phyloP scores from a whole-genome alignment of 2,888 invertebrate species.

The Lithophane ornitopus region DNA sequence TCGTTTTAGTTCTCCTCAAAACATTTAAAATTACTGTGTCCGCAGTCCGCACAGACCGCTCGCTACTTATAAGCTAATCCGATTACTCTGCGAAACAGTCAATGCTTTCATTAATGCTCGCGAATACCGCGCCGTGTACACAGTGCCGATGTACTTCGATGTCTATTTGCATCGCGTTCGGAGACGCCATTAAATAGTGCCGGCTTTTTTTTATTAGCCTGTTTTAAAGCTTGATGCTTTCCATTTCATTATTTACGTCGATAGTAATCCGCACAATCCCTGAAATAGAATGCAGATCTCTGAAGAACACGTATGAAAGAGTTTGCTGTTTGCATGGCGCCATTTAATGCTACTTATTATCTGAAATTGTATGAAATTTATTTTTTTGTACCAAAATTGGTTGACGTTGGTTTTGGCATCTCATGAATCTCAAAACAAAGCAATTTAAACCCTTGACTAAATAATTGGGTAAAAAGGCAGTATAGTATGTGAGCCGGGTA shows the following conservation, averaged over 20 bases:
- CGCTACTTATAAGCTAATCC: constrained; percentile 22
- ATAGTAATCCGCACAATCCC: constrained; percentile 33
- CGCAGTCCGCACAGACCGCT: neutral
- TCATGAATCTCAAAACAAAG: constrained; percentile 6
- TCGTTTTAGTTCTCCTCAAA: too few species aligned
- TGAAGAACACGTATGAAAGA: constrained; percentile 8
- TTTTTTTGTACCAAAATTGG: neutral
- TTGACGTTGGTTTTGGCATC: neutral
- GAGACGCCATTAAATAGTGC: constrained; percentile 31
- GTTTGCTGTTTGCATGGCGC: neutral
- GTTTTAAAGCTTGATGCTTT: constrained; percentile 28
- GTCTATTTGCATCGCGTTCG: constrained; percentile 32
- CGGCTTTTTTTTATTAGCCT: constrained; percentile 34
- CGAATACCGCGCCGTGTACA: constrained; percentile 5
- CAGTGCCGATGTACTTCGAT: neutral
- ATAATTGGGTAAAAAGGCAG: neutral
- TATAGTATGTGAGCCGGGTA: constrained; percentile 1
- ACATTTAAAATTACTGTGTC: neutral
- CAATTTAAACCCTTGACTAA: neutral
- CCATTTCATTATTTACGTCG: constrained; percentile 43
- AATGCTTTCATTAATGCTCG: constrained; percentile 16
- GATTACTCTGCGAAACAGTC: constrained; percentile 19
- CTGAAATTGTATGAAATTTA: too few species aligned
- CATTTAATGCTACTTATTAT: neutral
- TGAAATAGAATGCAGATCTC: constrained; percentile 27